These are phyloP conservation scores for Muricea muricata DNA, from an alignment of 92 coral and sea anemone genomes.

Conservation along the genomic window DNA sequence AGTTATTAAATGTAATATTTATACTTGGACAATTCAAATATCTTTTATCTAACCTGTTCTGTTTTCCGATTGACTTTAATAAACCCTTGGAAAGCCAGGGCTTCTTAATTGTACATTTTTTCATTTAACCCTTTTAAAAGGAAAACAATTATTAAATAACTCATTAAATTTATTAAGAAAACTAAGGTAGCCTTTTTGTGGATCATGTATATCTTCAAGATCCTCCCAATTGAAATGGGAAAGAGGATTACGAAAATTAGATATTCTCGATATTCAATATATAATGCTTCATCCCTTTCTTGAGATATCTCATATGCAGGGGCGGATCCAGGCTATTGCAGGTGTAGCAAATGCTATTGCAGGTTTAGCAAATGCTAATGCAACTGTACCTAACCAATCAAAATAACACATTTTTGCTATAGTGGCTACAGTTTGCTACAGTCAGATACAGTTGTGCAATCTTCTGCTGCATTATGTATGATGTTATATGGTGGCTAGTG, in stretches of 20 bases:
- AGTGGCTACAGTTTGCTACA: no score
- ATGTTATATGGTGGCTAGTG: no score
- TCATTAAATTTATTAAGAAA: slow-evolving; percentile 43
- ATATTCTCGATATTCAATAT: slow-evolving; percentile 8
- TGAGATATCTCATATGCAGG: no score
- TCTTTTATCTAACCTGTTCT: slow-evolving; percentile 43
- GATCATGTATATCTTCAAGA: slow-evolving; percentile 46
- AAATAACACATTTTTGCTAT: no score
- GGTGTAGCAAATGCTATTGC: no score
- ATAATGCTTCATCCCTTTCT: no score
- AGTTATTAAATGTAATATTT: neutral
- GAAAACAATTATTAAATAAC: slow-evolving; percentile 52
- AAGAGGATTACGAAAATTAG: slow-evolving; percentile 36
- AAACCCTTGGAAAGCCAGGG: slow-evolving; percentile 69
- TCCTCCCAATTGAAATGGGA: slow-evolving; percentile 54
- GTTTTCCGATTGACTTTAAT: slow-evolving; percentile 47
- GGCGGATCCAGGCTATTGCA: no score
- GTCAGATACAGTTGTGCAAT: no score
- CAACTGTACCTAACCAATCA: no score
- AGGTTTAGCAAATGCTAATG: no score
- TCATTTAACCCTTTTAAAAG: slow-evolving; percentile 32
- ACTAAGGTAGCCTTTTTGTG: slow-evolving; percentile 34
- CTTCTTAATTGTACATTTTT: slow-evolving; percentile 16
- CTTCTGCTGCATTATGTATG: no score
- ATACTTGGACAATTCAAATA: neutral